Percentiles rank a stretch among this genome's conserved stretches.
Evolutionary conservation across 2,797 vertebrate genomes (phyloP).

Genomic region (Premnoplex brunnescens): DNA sequence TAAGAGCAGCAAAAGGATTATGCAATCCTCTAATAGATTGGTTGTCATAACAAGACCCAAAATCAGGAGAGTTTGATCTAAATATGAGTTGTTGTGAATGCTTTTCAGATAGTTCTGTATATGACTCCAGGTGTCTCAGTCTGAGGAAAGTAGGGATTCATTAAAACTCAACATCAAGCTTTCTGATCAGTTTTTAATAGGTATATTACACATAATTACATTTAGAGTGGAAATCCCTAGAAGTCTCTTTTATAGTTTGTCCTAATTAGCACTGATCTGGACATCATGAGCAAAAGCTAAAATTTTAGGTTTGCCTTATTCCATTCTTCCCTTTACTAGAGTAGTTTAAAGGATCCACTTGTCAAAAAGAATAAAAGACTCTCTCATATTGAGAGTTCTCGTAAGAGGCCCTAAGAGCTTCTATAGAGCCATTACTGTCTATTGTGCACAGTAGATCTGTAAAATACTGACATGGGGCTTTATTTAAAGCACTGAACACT

Average conservation of each 20-base stretch:
- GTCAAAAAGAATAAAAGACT: slow-evolving; percentile 57
- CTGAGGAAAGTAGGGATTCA: neutral
- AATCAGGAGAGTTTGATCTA: slow-evolving; percentile 12
- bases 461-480: neutral
- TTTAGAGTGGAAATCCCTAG: slow-evolving; percentile 1
- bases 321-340: slow-evolving; percentile 7
- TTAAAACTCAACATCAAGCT: neutral
- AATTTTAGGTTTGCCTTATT: slow-evolving; percentile 34
- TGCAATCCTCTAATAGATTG: slow-evolving; percentile 4
- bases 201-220: slow-evolving; percentile 12
- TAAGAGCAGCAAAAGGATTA: slow-evolving; percentile 36
- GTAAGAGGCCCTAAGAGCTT: slow-evolving; percentile 31
- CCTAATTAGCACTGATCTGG: slow-evolving; percentile 39
- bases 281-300: slow-evolving; percentile 14
- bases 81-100: slow-evolving; percentile 2
- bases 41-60: neutral
- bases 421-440: slow-evolving; percentile 8
- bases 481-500: slow-evolving; percentile 13
- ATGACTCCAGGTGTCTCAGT: neutral
- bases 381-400: slow-evolving; percentile 41
- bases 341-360: slow-evolving; percentile 53
- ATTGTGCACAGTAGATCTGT: slow-evolving; percentile 16
- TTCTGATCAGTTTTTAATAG: slow-evolving; percentile 5
- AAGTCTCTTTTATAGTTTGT: neutral
- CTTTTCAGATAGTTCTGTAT: neutral